phyloP scores from a whole-genome alignment of 2,113 vertebrate genomes.

The Hucho hucho region DNA sequence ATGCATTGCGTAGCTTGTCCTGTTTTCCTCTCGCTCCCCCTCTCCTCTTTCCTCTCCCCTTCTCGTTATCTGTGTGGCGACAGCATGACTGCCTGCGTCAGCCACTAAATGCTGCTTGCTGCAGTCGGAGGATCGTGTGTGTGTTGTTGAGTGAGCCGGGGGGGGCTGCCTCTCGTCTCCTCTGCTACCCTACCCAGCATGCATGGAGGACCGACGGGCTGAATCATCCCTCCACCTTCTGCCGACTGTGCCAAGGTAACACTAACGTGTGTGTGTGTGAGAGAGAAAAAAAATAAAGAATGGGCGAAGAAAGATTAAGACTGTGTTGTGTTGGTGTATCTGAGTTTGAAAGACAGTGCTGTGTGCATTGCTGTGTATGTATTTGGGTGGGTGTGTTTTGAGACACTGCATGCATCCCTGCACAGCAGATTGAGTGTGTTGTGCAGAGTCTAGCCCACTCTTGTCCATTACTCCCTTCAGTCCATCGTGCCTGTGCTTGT shows the following conservation, averaged over 20 bases:
- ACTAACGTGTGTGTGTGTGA: conserved; percentile 10
- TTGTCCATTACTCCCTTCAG: neutral
- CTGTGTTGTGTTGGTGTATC: neutral
- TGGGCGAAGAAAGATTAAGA: neutral
- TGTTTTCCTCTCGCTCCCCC: neutral
- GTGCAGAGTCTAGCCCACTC: neutral
- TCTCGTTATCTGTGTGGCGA: conserved; percentile 30
- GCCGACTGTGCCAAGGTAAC: conserved; percentile 15
- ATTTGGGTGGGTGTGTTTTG: neutral
- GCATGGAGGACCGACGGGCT: conserved; percentile 7
- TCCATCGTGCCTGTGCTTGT: neutral
- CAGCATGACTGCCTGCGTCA: conserved; percentile 61
- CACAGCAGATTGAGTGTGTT: neutral
- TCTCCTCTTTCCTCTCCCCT: conserved; percentile 9
- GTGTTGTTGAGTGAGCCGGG: neutral
- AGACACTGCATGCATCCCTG: neutral
- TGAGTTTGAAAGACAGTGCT: neutral
- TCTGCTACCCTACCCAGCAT: neutral
- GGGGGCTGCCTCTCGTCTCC: neutral
- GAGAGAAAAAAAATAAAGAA: neutral
- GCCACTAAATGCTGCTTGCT: conserved; percentile 24
- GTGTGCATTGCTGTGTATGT: neutral
- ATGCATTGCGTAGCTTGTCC: neutral
- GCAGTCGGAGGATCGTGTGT: conserved; percentile 36
- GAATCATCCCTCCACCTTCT: conserved; percentile 1